Percentiles rank a stretch among this genome's conserved stretches.
phyloP scores from a whole-genome alignment of 2,888 invertebrate species.

The Serrognathus titanus region DNA sequence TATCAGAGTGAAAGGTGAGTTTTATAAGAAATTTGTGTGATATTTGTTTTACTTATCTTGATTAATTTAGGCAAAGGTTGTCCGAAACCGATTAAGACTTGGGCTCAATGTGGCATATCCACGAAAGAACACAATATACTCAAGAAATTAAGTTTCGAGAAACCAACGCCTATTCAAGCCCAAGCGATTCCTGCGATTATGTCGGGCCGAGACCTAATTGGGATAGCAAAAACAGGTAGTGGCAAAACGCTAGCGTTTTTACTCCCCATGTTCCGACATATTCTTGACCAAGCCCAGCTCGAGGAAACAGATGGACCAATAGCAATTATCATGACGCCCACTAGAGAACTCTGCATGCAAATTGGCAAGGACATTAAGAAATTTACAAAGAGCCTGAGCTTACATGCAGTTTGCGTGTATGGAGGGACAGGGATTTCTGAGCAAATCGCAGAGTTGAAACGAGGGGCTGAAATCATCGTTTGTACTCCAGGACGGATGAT shows the following conservation, averaged over 20 bases:
- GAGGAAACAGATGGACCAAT: conserved; percentile 97
- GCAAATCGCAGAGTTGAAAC: conserved; percentile 89
- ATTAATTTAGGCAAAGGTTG: conserved; percentile 68
- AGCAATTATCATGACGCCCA: conserved; percentile 96
- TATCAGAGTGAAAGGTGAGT: conserved; percentile 82
- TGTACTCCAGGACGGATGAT: conserved; percentile 99
- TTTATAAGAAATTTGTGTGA: not conserved
- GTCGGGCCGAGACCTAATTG: conserved; percentile 95
- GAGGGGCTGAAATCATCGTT: conserved; percentile 97
- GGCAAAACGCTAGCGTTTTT: conserved; percentile 98
- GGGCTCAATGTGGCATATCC: conserved; percentile 98
- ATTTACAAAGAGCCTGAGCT: conserved; percentile 82
- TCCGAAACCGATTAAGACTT: conserved; percentile 91
- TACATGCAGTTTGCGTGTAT: conserved; percentile 94
- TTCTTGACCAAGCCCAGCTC: conserved; percentile 88
- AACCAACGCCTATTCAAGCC: conserved; percentile 97
- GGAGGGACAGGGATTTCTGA: conserved; percentile 97
- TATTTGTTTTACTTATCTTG: not conserved
- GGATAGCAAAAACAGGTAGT: conserved; percentile 98
- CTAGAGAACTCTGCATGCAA: conserved; percentile 97
- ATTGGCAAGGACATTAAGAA: conserved; percentile 94
- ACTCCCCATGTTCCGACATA: conserved; percentile 95
- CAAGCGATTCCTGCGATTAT: conserved; percentile 97
- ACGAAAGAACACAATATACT: conserved; percentile 91
- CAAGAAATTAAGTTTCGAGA: conserved; percentile 87